Base-by-base conservation (phyloP, 2,888 invertebrate genomes). In the Leucania comma region DNA sequence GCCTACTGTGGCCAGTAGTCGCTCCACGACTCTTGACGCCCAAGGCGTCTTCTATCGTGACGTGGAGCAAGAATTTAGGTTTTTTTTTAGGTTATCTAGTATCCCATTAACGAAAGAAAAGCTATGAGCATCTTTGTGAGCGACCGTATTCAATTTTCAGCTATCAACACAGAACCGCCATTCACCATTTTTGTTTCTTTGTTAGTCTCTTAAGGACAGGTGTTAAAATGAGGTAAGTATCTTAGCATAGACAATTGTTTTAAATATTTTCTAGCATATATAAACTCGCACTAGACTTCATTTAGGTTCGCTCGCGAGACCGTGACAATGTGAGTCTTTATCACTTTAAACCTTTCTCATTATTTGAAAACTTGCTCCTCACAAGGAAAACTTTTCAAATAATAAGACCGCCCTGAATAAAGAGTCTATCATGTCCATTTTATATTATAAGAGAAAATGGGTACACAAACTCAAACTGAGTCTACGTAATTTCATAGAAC, bases 311-410 rank as follows among this genome's bases (percentile, higher is more conserved):
- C 59, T 53, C 51, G 54, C 48, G 62, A 59, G 62, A 59, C 80
- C 50, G 56, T 65, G 72, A 68, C 72, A 76, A 79, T 76, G 65
- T 76, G 68, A 64, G 67, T 65, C 65, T 79, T 80, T 80, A 79
- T 80, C 80, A 79, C 78, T 80, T 80, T 68, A 76, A 76, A 80
- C 80, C 76, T 72, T 65, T 61, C 74, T 78, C 78, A 80, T 80
- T 79, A 79, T 79, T 76, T 72, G 54, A 79, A 79, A 79, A 79
- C 72, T 80, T 66, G 58, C 61, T 62, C 72, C 50, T 54, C 35
- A 22, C 24, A 35, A 38, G 76, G 56, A 68, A 76, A 79, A 79
- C 46, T 79, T 80, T 80, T 72, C 61, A 76, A 72, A 80, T 80
- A 79, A 68, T 66, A 80, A 66, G 48, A 66, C 42, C 38, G 6